phyloP scores from a whole-genome alignment of 2,888 invertebrate species.

The Megastigmus dorsalis region DNA sequence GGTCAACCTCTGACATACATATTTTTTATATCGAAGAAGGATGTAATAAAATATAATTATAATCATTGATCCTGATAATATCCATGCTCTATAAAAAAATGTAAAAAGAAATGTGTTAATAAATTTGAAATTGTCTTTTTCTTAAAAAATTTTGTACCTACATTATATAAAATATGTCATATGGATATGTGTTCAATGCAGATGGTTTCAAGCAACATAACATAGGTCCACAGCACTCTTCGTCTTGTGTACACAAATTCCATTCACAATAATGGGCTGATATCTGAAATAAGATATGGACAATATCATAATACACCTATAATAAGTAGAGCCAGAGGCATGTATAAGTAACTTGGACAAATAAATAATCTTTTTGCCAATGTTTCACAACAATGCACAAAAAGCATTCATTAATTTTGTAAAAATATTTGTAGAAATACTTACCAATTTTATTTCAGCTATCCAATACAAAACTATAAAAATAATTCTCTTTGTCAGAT shows the following conservation, averaged over 20 bases:
- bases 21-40: constrained; percentile 10
- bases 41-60: not conserved
- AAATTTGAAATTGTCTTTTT: not conserved
- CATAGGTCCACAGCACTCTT: constrained; percentile 63
- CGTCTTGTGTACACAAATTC: constrained; percentile 56
- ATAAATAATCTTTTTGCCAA: no score
- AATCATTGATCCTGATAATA: constrained; percentile 15
- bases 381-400: no score
- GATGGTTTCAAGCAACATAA: constrained; percentile 57
- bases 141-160: constrained; percentile 17
- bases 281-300: constrained; percentile 19
- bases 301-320: not conserved
- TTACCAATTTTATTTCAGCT: constrained; percentile 52
- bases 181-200: not conserved
- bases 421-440: constrained; percentile 8
- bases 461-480: constrained; percentile 54
- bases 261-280: constrained; percentile 60
- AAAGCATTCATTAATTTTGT: no score
- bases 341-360: no score
- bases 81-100: constrained; percentile 27
- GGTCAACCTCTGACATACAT: not conserved
- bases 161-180: constrained; percentile 22
- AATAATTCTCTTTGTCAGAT: constrained; percentile 54
- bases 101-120: constrained; percentile 13
- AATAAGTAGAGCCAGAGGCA: no score